Percentiles rank a stretch among this genome's conserved stretches.
Evolutionary conservation across 92 coral and sea anemone genomes (phyloP).

Genomic region (Isaurus tuberculatus): DNA sequence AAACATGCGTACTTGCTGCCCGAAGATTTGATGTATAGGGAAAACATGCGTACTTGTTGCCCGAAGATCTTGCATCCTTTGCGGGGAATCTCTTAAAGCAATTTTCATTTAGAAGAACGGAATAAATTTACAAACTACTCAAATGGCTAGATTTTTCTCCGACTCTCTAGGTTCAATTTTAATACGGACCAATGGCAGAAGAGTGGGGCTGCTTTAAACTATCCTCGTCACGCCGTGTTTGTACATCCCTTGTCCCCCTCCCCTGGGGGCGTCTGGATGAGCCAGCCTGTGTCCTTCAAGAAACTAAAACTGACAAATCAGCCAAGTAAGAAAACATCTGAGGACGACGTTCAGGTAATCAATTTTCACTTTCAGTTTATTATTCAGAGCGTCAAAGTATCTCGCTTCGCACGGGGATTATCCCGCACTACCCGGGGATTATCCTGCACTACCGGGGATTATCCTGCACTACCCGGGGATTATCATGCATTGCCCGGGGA

Average conservation of each 20-base stretch:
- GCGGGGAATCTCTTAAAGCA: too few relatives aligned
- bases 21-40: too few relatives aligned
- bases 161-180: conserved; percentile 13
- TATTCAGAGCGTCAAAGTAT: neutral
- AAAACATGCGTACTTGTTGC: too few relatives aligned
- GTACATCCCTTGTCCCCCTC: conserved; percentile 59
- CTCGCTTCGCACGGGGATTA: neutral
- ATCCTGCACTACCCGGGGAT: too few relatives aligned
- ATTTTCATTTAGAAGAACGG: too few relatives aligned
- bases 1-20: too few relatives aligned
- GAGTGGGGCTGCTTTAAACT: conserved; percentile 1
- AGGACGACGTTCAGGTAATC: conserved; percentile 20
- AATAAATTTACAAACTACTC: neutral
- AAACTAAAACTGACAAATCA: conserved; percentile 62
- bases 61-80: too few relatives aligned
- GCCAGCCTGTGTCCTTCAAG: conserved; percentile 55
- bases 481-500: too few relatives aligned
- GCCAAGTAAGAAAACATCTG: neutral
- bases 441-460: too few relatives aligned
- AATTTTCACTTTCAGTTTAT: neutral
- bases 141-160: neutral
- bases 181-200: conserved; percentile 34
- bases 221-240: conserved; percentile 40
- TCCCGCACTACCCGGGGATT: too few relatives aligned
- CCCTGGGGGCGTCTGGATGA: conserved; percentile 63